Evolutionary conservation across 2,113 vertebrate genomes (phyloP).

Genomic region (Vulpes vulpes): DNA sequence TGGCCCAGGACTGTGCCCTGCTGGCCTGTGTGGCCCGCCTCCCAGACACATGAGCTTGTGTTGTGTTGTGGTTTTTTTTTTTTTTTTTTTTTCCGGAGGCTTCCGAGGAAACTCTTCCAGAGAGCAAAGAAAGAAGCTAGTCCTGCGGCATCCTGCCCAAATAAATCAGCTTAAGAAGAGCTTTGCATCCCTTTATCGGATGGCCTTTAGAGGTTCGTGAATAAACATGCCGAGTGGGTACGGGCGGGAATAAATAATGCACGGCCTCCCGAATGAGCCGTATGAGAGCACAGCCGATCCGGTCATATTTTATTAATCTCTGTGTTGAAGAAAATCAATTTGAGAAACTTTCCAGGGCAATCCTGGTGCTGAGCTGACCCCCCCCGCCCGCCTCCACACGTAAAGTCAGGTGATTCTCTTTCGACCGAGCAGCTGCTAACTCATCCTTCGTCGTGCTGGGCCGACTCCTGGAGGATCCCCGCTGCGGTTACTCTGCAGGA

Average conservation of each 20-base stretch:
- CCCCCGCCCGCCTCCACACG: neutral
- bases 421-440: too few relatives aligned
- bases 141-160: neutral
- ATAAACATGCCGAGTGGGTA: slow-evolving; percentile 41
- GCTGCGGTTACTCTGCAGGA: neutral
- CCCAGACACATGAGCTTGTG: rapidly evolving
- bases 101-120: neutral
- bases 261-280: slow-evolving; percentile 58
- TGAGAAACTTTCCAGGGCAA: neutral
- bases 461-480: neutral
- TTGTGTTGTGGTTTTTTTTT: too few relatives aligned
- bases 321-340: slow-evolving; percentile 70
- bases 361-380: neutral
- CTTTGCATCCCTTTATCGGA: slow-evolving; percentile 52
- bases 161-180: slow-evolving; percentile 39
- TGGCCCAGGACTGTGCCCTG: neutral
- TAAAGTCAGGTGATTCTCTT: neutral
- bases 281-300: neutral
- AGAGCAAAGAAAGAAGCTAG: neutral
- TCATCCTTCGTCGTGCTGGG: neutral
- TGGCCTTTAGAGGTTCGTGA: slow-evolving; percentile 51
- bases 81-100: too few relatives aligned
- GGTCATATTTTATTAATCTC: slow-evolving; percentile 79
- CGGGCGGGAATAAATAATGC: slow-evolving; percentile 74
- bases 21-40: neutral